Percentiles rank a stretch among this genome's conserved stretches.
Conservation (phyloP, 2,113 vertebrate species). For the Cyanistes caeruleus region DNA sequence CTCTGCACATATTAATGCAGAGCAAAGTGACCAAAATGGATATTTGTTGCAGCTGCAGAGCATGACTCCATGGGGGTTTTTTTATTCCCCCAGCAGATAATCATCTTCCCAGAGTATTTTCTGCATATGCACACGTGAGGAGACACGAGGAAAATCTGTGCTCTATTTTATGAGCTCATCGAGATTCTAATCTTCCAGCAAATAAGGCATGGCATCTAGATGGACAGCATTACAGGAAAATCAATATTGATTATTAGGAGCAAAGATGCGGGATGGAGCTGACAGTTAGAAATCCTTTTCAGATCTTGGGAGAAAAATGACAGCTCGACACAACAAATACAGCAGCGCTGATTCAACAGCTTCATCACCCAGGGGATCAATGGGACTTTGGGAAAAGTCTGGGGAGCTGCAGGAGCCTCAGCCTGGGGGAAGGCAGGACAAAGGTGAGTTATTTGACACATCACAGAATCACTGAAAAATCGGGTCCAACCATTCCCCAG, state of each 20-base stretch:
- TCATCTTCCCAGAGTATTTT: slow-evolving; percentile 42
- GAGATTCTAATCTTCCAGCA: slow-evolving; percentile 65
- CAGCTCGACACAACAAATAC: slow-evolving; percentile 36
- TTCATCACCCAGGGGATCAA: slow-evolving; percentile 65
- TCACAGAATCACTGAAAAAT: not conserved
- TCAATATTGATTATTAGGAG: slow-evolving; percentile 76
- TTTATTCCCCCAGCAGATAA: not conserved
- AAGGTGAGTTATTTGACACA: accelerated
- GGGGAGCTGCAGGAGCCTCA: not conserved
- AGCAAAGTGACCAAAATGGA: not conserved
- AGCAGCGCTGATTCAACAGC: slow-evolving; percentile 36
- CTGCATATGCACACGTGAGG: not conserved
- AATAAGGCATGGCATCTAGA: slow-evolving; percentile 64
- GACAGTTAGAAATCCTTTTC: slow-evolving; percentile 67
- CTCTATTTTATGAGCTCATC: slow-evolving; percentile 60
- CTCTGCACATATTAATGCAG: not conserved
- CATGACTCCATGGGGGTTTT: not conserved
- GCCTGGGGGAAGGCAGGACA: not conserved
- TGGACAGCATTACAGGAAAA: slow-evolving; percentile 63
- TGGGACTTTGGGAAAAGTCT: not conserved
- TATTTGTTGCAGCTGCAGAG: not conserved
- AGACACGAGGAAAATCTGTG: not conserved
- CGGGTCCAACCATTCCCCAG: accelerated
- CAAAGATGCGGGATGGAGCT: slow-evolving; percentile 46
- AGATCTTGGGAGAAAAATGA: slow-evolving; percentile 56